phyloP scores from a whole-genome alignment of 2,888 invertebrate species.

The Panopea generosa region DNA sequence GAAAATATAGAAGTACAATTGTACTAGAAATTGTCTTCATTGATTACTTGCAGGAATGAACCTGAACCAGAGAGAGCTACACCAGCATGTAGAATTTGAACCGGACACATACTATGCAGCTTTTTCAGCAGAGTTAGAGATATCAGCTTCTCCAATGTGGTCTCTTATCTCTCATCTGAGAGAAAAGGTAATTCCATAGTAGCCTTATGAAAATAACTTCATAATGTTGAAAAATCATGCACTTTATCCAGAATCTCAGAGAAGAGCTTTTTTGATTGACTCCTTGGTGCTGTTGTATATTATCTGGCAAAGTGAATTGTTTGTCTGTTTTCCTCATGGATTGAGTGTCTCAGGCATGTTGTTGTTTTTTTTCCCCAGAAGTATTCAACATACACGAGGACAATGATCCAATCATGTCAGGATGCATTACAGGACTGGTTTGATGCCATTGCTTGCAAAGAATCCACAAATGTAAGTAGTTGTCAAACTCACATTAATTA shows the following conservation, averaged over 20 bases:
- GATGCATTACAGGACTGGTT: conserved; percentile 94
- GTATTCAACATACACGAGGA: conserved; percentile 60
- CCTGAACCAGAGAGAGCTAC: conserved; percentile 95
- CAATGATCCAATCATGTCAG: conserved; percentile 73
- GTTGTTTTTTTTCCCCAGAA: conserved; percentile 57
- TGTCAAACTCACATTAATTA: too few species aligned
- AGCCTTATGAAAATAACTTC: background rate
- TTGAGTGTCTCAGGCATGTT: too few species aligned
- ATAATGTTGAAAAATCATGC: background rate
- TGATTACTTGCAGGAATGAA: conserved; percentile 94
- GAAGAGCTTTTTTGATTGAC: too few species aligned
- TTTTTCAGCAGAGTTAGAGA: conserved; percentile 98
- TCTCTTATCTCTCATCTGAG: conserved; percentile 93
- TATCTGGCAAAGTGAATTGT: too few species aligned
- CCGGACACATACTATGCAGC: conserved; percentile 99
- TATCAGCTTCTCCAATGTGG: conserved; percentile 99
- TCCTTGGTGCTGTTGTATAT: too few species aligned
- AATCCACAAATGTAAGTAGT: conserved; percentile 73
- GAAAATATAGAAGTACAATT: too few species aligned
- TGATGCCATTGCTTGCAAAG: conserved; percentile 88
- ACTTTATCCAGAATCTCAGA: too few species aligned
- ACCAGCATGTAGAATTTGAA: conserved; percentile 97
- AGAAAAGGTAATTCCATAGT: conserved; percentile 63
- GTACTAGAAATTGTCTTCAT: too few species aligned
- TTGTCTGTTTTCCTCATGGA: too few species aligned